phyloP scores from a whole-genome alignment of 2,888 invertebrate genomes.

The Drosophila kuntzei region DNA sequence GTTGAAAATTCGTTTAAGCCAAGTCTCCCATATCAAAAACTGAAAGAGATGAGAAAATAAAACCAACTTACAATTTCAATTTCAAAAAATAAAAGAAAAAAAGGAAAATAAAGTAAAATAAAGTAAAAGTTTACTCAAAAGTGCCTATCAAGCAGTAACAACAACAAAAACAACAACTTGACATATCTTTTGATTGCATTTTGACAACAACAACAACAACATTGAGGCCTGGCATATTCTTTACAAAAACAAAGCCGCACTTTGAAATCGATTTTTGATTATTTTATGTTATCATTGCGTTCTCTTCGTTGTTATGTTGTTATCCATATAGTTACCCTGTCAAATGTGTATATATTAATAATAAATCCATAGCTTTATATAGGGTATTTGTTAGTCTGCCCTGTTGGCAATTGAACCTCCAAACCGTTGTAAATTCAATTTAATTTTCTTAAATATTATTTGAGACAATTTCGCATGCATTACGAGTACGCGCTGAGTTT shows the following conservation, averaged over 20 bases:
- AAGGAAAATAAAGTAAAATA: slow-evolving; percentile 2
- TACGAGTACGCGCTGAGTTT: slow-evolving; percentile 65
- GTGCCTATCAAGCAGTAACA: slow-evolving; percentile 70
- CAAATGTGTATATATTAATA: background rate
- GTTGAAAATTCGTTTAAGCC: slow-evolving; percentile 58
- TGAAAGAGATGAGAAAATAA: slow-evolving; percentile 21
- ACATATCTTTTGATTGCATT: slow-evolving; percentile 75
- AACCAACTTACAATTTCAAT: slow-evolving; percentile 62
- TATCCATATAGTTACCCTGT: background rate
- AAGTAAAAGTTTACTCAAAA: slow-evolving; percentile 66
- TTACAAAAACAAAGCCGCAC: slow-evolving; percentile 72
- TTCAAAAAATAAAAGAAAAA: slow-evolving; percentile 55
- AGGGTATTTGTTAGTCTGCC: slow-evolving; percentile 9
- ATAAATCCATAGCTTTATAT: background rate
- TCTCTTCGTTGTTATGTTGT: slow-evolving; percentile 23
- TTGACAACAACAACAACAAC: slow-evolving; percentile 62
- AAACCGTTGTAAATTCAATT: slow-evolving; percentile 75
- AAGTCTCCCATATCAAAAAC: slow-evolving; percentile 48
- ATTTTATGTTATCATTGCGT: slow-evolving; percentile 77
- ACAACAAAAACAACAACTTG: slow-evolving; percentile 52
- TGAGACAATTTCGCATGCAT: slow-evolving; percentile 80
- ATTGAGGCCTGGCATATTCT: slow-evolving; percentile 66
- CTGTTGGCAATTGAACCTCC: background rate
- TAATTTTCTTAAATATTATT: slow-evolving; percentile 82
- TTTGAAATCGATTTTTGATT: slow-evolving; percentile 82